A percentile compares a stretch with the other conserved stretches of the same genome.
Evolutionary conservation across 1,140 invertebrate genomes (phyloP).

Genomic region (Oncopeltus fasciatus): DNA sequence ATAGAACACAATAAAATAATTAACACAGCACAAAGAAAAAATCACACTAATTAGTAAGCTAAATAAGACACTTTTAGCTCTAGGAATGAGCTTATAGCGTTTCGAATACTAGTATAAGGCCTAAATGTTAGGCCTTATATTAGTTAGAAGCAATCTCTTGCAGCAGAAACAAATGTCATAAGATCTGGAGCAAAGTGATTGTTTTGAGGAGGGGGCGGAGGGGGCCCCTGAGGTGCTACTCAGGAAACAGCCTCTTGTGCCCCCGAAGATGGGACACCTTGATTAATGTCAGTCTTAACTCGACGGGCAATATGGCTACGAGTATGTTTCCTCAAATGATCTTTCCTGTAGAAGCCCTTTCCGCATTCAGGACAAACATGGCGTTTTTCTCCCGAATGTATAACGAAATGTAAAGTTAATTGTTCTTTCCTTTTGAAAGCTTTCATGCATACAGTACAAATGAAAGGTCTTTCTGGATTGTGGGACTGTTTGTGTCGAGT

Average conservation of each 20-base stretch:
- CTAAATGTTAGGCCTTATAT: not conserved
- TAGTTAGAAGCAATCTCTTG: slow-evolving; percentile 25
- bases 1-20: not conserved
- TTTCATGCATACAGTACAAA: slow-evolving; percentile 37
- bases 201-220: not conserved
- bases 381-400: slow-evolving; percentile 31
- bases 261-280: slow-evolving; percentile 31
- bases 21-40: not conserved
- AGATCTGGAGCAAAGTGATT: slow-evolving; percentile 23
- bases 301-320: slow-evolving; percentile 36
- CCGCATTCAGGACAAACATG: slow-evolving; percentile 42
- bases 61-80: not conserved
- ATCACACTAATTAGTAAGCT: not conserved
- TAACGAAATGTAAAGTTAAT: slow-evolving; percentile 38
- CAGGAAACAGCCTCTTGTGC: slow-evolving; percentile 20
- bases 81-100: not conserved
- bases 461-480: slow-evolving; percentile 37
- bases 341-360: slow-evolving; percentile 43
- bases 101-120: too few species aligned
- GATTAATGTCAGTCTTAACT: slow-evolving; percentile 67
- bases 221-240: slow-evolving; percentile 21
- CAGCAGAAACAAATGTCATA: slow-evolving; percentile 27
- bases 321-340: slow-evolving; percentile 42
- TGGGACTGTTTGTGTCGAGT: slow-evolving; percentile 38
- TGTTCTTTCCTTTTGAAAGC: slow-evolving; percentile 41